These are phyloP conservation scores for Zophobas morio DNA, from an alignment of 1,140 invertebrate genomes.

Conservation along the genomic window DNA sequence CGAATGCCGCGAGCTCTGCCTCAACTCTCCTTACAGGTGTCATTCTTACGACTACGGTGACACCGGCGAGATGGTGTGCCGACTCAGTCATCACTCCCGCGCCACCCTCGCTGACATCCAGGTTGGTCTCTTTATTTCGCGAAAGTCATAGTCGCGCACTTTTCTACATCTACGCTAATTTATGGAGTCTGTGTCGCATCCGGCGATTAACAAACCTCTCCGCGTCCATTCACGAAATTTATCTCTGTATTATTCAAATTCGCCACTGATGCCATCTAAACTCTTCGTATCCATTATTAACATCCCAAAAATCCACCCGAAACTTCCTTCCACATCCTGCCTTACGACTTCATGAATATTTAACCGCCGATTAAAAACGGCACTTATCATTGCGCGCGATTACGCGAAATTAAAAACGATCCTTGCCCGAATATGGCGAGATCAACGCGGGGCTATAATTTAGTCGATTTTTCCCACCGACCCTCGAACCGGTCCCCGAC, in stretches of 20 bases:
- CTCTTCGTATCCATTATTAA: conserved; percentile 1
- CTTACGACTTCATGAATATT: conserved; percentile 19
- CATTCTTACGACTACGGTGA: conserved; percentile 95
- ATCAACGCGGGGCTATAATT: conserved; percentile 9
- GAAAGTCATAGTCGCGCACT: not conserved
- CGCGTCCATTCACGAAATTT: conserved; percentile 2
- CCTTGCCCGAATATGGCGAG: conserved; percentile 4
- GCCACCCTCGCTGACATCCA: conserved; percentile 91
- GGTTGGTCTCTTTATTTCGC: conserved; percentile 68
- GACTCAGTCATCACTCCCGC: conserved; percentile 90
- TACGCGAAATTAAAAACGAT: conserved; percentile 4
- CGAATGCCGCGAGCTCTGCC: conserved; percentile 89
- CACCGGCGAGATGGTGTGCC: conserved; percentile 92
- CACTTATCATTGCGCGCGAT: conserved; percentile 4
- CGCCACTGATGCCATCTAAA: not conserved
- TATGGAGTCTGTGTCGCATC: not conserved
- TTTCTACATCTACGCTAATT: not conserved
- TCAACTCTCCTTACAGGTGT: conserved; percentile 88
- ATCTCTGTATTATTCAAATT: conserved; percentile 25
- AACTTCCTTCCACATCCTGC: conserved; percentile 2
- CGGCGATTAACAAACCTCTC: not conserved
- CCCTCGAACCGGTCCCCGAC: conserved; percentile 17
- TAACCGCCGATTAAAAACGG: conserved; percentile 8
- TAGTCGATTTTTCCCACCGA: conserved; percentile 12
- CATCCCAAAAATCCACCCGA: conserved; percentile 1